Evolutionary conservation across 2,888 invertebrate genomes (phyloP).

Genomic region (Andrena fulva): DNA sequence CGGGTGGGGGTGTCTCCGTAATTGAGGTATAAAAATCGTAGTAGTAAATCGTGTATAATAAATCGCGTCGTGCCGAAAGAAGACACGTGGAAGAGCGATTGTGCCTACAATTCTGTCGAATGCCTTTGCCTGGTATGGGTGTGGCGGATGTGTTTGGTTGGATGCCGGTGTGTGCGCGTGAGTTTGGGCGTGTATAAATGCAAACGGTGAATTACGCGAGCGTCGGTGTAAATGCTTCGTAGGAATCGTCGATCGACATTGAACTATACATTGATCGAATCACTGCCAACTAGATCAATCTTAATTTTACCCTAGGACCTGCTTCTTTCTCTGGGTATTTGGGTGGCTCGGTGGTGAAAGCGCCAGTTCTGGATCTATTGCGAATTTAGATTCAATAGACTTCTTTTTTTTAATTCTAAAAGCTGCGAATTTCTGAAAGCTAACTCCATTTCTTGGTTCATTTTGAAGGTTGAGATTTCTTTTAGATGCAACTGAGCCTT

Average conservation of each 20-base stretch:
- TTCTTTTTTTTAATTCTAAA: not conserved
- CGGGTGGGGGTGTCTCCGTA: constrained; percentile 34
- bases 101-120: constrained; percentile 37
- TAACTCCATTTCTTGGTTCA: not conserved
- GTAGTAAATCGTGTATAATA: constrained; percentile 62
- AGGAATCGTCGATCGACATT: constrained; percentile 51
- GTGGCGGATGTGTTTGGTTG: constrained; percentile 11
- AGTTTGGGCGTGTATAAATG: constrained; percentile 55
- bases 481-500: no score
- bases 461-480: not conserved
- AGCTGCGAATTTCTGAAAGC: not conserved
- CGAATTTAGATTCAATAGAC: not conserved
- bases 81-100: constrained; percentile 72
- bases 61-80: constrained; percentile 61
- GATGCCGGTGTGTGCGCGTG: constrained; percentile 28
- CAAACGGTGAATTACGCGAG: constrained; percentile 58
- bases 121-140: constrained; percentile 36
- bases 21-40: constrained; percentile 72
- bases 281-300: not conserved
- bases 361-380: not conserved
- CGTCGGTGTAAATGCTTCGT: constrained; percentile 59
- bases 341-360: not conserved
- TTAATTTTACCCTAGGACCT: not conserved
- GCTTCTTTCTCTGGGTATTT: not conserved
- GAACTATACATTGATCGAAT: constrained; percentile 34